Conservation (phyloP, 2,888 invertebrate species). For the Ophraella communa region DNA sequence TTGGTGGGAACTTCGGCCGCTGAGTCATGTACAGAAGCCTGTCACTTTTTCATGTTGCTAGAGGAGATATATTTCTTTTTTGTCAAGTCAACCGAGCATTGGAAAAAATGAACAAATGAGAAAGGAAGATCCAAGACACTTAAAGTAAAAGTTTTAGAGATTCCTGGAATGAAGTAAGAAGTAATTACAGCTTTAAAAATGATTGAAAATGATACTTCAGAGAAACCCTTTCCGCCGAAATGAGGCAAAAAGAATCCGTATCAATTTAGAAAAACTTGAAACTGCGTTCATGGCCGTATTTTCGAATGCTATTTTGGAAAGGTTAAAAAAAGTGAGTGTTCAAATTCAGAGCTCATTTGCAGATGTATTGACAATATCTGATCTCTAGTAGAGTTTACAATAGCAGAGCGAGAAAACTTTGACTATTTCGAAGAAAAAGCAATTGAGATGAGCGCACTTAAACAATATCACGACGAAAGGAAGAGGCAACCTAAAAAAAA, state of each 20-base stretch:
- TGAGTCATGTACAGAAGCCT: conserved; percentile 41
- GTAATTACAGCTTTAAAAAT: conserved; percentile 22
- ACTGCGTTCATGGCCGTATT: too few relatives aligned
- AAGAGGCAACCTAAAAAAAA: conserved; percentile 10
- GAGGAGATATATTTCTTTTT: conserved; percentile 14
- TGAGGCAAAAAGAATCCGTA: too few relatives aligned
- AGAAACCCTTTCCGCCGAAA: too few relatives aligned
- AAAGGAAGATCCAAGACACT: conserved; percentile 14
- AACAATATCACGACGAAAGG: conserved; percentile 24
- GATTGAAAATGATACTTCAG: conserved; percentile 24
- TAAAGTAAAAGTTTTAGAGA: conserved; percentile 6
- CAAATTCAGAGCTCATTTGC: conserved; percentile 30
- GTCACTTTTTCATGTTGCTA: conserved; percentile 13
- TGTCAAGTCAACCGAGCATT: conserved; percentile 10
- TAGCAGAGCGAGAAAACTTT: conserved; percentile 30
- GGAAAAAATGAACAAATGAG: conserved; percentile 16
- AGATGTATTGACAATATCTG: conserved; percentile 29
- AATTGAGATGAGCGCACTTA: conserved; percentile 27
- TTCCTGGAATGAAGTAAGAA: conserved; percentile 17
- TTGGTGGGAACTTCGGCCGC: conserved; percentile 38
- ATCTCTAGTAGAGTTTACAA: conserved; percentile 27
- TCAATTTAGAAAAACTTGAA: too few relatives aligned
- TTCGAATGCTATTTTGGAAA: conserved; percentile 25
- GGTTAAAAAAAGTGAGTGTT: conserved; percentile 21
- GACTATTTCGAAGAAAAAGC: conserved; percentile 39